Conservation (phyloP, 1,140 invertebrate species). For the Dendroctonus ponderosae region DNA sequence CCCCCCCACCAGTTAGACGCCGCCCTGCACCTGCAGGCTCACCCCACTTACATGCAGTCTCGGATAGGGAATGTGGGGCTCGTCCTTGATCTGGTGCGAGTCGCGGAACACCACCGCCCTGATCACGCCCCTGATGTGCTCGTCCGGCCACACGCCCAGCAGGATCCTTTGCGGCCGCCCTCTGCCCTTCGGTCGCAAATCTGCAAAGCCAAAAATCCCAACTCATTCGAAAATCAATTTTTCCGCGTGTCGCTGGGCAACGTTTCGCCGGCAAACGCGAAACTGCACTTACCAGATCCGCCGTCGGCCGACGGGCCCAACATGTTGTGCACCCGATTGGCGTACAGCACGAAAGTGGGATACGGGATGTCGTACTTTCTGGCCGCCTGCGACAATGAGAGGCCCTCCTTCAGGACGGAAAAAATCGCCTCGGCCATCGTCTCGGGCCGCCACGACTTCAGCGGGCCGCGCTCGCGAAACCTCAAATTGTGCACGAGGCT, state of each 20-base stretch:
- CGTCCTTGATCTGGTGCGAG: slow-evolving; percentile 73
- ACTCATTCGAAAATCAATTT: neutral
- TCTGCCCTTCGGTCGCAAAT: slow-evolving; percentile 84
- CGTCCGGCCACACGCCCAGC: slow-evolving; percentile 87
- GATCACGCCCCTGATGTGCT: slow-evolving; percentile 87
- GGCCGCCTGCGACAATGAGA: slow-evolving; percentile 83
- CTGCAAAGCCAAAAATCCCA: slow-evolving; percentile 53
- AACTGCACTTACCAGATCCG: slow-evolving; percentile 67
- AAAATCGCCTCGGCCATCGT: slow-evolving; percentile 93
- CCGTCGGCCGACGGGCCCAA: slow-evolving; percentile 85
- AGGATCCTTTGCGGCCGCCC: slow-evolving; percentile 86
- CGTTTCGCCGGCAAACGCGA: slow-evolving; percentile 1
- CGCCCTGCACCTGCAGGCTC: too few species aligned
- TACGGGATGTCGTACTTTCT: slow-evolving; percentile 92
- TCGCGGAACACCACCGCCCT: slow-evolving; percentile 88
- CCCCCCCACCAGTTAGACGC: neutral
- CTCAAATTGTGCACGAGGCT: slow-evolving; percentile 82
- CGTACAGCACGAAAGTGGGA: slow-evolving; percentile 91
- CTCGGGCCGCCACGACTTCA: slow-evolving; percentile 90
- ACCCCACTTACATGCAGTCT: slow-evolving; percentile 51
- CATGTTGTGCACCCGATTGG: slow-evolving; percentile 91
- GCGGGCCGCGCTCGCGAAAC: slow-evolving; percentile 85
- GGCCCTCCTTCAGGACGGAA: slow-evolving; percentile 85
- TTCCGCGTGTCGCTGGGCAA: neutral
- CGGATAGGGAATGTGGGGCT: slow-evolving; percentile 59